Base-by-base conservation (phyloP, 2,888 invertebrate species). In the Galeopsomyia nigrocyanea region DNA sequence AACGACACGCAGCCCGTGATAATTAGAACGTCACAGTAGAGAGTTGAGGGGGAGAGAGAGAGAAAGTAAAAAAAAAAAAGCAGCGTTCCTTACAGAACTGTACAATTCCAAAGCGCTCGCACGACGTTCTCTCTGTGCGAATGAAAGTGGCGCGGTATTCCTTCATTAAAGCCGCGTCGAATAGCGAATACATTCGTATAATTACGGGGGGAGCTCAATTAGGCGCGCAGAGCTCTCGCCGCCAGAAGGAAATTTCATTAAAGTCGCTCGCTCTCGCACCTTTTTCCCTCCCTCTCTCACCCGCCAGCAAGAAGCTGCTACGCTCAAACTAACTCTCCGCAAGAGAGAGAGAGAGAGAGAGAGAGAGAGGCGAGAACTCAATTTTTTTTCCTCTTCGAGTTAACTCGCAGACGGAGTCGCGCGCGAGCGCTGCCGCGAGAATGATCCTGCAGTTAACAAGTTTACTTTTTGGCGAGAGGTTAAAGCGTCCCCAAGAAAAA, bases 391-490 rank as follows among this genome's bases (percentile, higher is more conserved):
- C 58, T 17, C 64, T 56, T 50, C 68, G 39, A 39, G 39, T 53
- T 50, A 60, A 60, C 60, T 66, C 51, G 19, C 62, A 19, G 31
- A n/a, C 21, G 0, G 19, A 10, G 39, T 47, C 2, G 63, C 61
- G 14, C 49, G 50, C 22, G n/a, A n/a, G n/a, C n/a, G 51, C 58
- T 19, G 56, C 51, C 51, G 58, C 63, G 72, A 73, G 64, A 68
- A 73, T 60, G 68, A 64, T 68, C 60, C 50, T 62, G 55, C 55
- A 62, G 74, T 71, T 71, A 74, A 71, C 74, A 68, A 74, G 74
- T 74, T 71, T 74, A 68, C 71, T 71, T 71, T 74, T 65, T 71
- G 64, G 13, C 21, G 31, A 49, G 14, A 7, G 51, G 56, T 66
- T 22, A 62, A 39, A 39, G 10, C 61, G 66, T 49, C 56, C 61